Evolutionary conservation across 2,888 invertebrate genomes (phyloP).

Genomic region (Lasius fuliginosus): DNA sequence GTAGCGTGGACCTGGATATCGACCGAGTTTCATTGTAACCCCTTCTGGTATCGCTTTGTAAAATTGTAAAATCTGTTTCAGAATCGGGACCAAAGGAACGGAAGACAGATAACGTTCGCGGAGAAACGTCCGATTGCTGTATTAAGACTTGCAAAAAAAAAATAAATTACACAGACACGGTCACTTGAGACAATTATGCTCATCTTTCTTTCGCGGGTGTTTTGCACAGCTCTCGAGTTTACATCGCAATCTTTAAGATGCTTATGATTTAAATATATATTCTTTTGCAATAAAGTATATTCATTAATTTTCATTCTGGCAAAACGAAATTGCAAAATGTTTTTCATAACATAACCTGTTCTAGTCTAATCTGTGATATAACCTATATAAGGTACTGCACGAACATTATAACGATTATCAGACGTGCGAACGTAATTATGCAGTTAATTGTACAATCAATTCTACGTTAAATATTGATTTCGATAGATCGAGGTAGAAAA

Average conservation of each 20-base stretch:
- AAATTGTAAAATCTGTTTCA: slow-evolving; percentile 45
- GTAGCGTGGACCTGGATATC: neutral
- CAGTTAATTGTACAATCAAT: neutral
- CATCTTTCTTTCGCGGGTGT: slow-evolving; percentile 4
- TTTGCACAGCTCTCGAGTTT: neutral
- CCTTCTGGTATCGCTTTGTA: slow-evolving; percentile 10
- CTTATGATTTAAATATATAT: neutral
- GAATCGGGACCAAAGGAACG: slow-evolving; percentile 27
- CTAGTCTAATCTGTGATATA: neutral
- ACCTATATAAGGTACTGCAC: neutral
- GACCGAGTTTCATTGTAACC: neutral
- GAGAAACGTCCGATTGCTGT: slow-evolving; percentile 23
- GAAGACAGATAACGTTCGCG: slow-evolving; percentile 20
- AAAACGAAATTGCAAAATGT: neutral
- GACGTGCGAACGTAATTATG: neutral
- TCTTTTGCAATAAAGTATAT: neutral
- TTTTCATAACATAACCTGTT: neutral
- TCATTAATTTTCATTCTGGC: neutral
- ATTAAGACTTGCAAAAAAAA: slow-evolving; percentile 30
- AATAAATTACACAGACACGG: slow-evolving; percentile 39
- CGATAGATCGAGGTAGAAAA: neutral
- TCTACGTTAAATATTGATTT: neutral
- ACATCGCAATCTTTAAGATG: neutral
- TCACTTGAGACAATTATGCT: slow-evolving; percentile 6
- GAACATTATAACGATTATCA: neutral